These are phyloP conservation scores for Ernsta delagoae DNA, from an alignment of 2,888 invertebrate species.

Conservation along the genomic window DNA sequence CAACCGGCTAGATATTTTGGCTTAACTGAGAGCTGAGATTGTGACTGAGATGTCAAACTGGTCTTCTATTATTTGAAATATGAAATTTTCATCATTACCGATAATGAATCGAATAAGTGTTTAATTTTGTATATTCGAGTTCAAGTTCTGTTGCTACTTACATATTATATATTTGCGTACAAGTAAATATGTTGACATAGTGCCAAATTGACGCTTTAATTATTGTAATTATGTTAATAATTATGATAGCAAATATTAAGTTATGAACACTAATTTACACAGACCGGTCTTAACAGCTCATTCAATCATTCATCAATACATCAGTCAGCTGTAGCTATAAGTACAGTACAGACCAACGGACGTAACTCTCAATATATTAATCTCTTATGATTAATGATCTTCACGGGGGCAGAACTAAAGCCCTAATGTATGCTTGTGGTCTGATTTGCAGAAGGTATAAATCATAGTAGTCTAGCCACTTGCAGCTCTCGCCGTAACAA, in stretches of 20 bases:
- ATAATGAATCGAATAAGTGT: too few species aligned
- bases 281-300: neutral
- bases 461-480: neutral
- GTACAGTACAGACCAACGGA: neutral
- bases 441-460: neutral
- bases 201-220: neutral
- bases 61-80: neutral
- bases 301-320: conserved; percentile 5
- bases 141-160: too few species aligned
- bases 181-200: too few species aligned
- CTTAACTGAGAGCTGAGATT: too few species aligned
- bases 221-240: neutral
- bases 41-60: neutral
- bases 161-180: too few species aligned
- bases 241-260: too few species aligned
- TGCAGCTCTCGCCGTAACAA: neutral
- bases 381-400: neutral
- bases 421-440: neutral
- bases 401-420: neutral
- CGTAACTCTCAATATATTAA: conserved; percentile 3
- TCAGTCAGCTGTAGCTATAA: neutral
- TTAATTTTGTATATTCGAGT: too few species aligned
- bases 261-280: too few species aligned
- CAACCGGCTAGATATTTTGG: too few species aligned
- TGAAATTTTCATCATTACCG: too few species aligned